phyloP scores from a whole-genome alignment of 2,888 invertebrate genomes.

The Achlya flavicornis region DNA sequence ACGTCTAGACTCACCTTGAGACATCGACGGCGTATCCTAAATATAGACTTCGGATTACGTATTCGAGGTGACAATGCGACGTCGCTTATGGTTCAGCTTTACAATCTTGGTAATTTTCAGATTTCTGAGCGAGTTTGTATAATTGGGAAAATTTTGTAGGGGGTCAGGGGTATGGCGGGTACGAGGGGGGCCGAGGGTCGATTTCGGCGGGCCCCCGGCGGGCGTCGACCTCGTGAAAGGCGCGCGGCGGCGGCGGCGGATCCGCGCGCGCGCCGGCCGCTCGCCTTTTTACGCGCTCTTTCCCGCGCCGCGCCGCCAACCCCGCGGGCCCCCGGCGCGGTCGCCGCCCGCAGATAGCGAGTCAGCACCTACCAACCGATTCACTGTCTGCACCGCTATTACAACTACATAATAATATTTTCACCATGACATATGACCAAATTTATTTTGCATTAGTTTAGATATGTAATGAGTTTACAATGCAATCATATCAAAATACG shows the following conservation, averaged over 20 bases:
- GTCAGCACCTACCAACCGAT: conserved; percentile 73
- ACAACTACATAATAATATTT: conserved; percentile 24
- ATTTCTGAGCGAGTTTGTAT: conserved; percentile 30
- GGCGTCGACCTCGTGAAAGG: conserved; percentile 81
- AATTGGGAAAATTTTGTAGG: conserved; percentile 60
- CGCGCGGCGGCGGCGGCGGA: conserved; percentile 68
- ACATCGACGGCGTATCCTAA: conserved; percentile 45
- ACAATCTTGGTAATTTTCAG: conserved; percentile 16
- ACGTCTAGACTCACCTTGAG: conserved; percentile 52
- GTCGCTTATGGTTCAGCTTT: conserved; percentile 30
- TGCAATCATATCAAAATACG: neutral
- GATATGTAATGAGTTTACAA: conserved; percentile 2
- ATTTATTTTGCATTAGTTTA: neutral
- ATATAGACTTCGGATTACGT: conserved; percentile 51
- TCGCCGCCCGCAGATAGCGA: conserved; percentile 82
- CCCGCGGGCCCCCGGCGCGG: conserved; percentile 80
- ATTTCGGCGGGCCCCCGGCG: conserved; percentile 73
- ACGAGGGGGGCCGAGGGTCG: conserved; percentile 55
- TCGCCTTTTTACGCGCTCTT: conserved; percentile 80
- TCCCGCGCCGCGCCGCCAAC: conserved; percentile 74
- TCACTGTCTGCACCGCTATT: conserved; percentile 72
- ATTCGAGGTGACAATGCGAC: conserved; percentile 41
- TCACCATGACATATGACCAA: neutral
- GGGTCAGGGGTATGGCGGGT: conserved; percentile 41
- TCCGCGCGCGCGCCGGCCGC: conserved; percentile 72